Evolutionary conservation across 2,113 vertebrate species (phyloP), one percentile per base, ranked within the genome.

Genomic region (Protomyctophum bolini): DNA sequence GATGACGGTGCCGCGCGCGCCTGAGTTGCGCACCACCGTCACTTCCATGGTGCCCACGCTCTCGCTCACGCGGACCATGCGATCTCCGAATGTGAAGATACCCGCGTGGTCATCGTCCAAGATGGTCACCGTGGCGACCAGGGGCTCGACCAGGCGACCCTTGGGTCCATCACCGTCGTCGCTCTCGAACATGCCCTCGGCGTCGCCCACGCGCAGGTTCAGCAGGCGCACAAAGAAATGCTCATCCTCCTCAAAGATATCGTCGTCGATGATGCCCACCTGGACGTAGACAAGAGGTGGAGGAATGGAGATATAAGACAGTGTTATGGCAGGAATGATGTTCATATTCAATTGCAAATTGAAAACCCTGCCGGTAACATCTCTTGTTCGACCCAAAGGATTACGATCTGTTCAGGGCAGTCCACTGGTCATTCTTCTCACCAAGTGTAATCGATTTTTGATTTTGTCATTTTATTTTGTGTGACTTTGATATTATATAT

Each of bases 211-310:
- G 0, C 96, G 94, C 61, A 99, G 89, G 86, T 99, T 99, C 67
- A 98, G 92, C 66, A 99, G 93, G 0, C 97, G 94, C 67, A 99
- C 97, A 2, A 98, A 99, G 94, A 99, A 99, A 79, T 98, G 97
- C 77, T 99, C 97, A 1, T 98, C 97, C 83, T 99, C 97, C 79
- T 99, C 97, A 0, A 99, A 99, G 80, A 99, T 98, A 86, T 99
- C 97, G 0, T 99, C 97, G 10, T 99, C 97, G 15, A 99, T 98
- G 73, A 99, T 98, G 6, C 97, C 97, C 0, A 99, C 94, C 89
- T 94, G 76, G 51, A 33, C 12, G 45, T 45, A 51, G 33, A 45
- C 0, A n/a, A 33, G 54, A 9, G 41, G 33, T 3, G 9, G 7
- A 10, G n/a, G 41, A 1, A n/a, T 21, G 12, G 6, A 50, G n/a